phyloP scores from a whole-genome alignment of 37 sponge, comb jelly and placozoan genomes.

The Agelas oroides region DNA sequence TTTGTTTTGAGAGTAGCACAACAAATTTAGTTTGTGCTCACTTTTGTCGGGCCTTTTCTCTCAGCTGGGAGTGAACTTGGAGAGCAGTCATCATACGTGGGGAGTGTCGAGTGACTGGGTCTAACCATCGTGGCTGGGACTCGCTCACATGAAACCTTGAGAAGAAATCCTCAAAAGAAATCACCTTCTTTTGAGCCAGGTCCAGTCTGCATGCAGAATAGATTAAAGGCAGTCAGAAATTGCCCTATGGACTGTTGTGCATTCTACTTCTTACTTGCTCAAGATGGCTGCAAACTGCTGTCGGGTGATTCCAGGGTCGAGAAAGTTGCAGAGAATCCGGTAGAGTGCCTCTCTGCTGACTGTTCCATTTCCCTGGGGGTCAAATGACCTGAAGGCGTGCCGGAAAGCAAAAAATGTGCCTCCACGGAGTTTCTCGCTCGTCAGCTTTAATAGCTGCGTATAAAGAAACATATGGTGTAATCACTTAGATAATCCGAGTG shows the following conservation, averaged over 20 bases:
- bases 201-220: conserved; percentile 25
- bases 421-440: no score
- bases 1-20: background rate
- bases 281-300: conserved; percentile 9
- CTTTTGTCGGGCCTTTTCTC: no score
- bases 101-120: no score
- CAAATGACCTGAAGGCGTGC: conserved; percentile 52
- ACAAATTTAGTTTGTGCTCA: conserved; percentile 38
- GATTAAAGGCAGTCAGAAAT: background rate
- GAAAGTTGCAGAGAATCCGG: conserved; percentile 41
- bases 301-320: background rate
- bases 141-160: no score
- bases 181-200: conserved; percentile 33
- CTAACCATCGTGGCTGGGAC: no score
- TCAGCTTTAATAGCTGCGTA: no score
- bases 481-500: no score
- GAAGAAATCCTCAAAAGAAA: conserved; percentile 56
- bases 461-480: no score
- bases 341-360: conserved; percentile 51
- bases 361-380: conserved; percentile 52
- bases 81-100: no score
- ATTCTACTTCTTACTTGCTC: conserved; percentile 13
- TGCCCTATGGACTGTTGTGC: no score
- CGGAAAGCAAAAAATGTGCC: conserved; percentile 16
- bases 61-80: no score